phyloP scores from a whole-genome alignment of 2,888 invertebrate species.

The Limnephilus rhombicus region DNA sequence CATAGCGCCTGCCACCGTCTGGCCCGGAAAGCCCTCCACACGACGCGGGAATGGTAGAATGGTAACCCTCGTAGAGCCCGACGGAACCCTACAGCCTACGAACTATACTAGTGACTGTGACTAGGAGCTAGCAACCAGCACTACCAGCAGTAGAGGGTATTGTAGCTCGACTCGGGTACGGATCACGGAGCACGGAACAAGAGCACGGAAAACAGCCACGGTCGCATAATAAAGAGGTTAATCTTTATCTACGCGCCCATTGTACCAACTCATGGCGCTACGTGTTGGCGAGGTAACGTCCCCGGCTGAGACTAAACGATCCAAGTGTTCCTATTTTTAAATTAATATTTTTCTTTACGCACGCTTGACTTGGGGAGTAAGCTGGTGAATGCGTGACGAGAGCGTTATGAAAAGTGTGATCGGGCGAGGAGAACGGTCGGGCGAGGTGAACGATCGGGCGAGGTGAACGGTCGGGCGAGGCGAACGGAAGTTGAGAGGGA shows the following conservation, averaged over 20 bases:
- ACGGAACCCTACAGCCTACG: not conserved
- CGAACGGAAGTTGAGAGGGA: too few relatives aligned
- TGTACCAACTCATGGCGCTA: not conserved
- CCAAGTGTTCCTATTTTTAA: not conserved
- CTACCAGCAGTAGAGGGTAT: too few relatives aligned
- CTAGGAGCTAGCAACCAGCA: not conserved
- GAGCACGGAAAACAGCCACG: not conserved
- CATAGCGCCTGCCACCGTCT: not conserved
- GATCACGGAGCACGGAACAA: not conserved
- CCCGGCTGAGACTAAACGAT: not conserved
- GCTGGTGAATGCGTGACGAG: too few relatives aligned
- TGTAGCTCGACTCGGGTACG: not conserved
- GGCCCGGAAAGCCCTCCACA: not conserved
- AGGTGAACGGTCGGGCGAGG: too few relatives aligned
- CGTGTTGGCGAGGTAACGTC: not conserved
- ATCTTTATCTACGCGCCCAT: not conserved
- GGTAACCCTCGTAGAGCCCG: not conserved
- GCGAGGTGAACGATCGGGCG: too few relatives aligned
- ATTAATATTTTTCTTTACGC: too few relatives aligned
- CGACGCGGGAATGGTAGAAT: not conserved
- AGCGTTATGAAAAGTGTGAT: too few relatives aligned
- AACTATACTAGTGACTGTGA: not conserved
- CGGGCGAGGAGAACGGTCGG: too few relatives aligned
- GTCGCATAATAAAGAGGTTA: conserved; percentile 15
- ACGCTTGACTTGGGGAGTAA: too few relatives aligned